Base-by-base conservation (phyloP, 2,113 vertebrate species). In the Lagopus muta region DNA sequence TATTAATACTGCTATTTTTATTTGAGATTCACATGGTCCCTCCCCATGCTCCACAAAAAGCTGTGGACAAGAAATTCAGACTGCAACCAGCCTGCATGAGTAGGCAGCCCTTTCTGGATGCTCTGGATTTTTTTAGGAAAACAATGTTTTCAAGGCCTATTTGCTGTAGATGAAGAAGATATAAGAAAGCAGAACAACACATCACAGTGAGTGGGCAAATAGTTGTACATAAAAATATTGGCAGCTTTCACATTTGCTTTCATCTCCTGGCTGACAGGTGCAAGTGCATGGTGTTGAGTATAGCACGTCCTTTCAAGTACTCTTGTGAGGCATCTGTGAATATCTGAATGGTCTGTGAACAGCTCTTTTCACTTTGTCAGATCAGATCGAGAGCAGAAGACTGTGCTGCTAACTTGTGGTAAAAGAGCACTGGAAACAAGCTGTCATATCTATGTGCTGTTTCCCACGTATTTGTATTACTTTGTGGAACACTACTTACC, bases 211-310 rank as follows among this genome's bases (percentile, higher is more conserved):
- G 40, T 85, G 70, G 52, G 52, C 16, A 94, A 92, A 65, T 4
- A 67, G 30, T 19, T 55, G 57, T 45, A 66, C 38, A 72, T 62
- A 76, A 92, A 90, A 38, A 50, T 80, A 88, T 52, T 70, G 90
- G 60, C 88, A 95, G 67, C 50, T 77, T 89, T 92, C 75, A 81
- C 38, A 25, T 89, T 91, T 87, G 57, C 36, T 90, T 81, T 80
- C 32, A 36, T 67, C 82, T 73, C 34, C 22, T n/a, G 74, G 60
- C 1, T 94, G 90, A 82, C 86, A 81, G 47, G 54, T 55, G 45
- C 17, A 48, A 89, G 55, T 28, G 21, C 74, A 34, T 8, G 11
- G 88, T 45, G 57, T 58, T 71, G 82, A 88, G 77, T 38, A 36
- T 30, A 86, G 88, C 47, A 57, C 52, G 34, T 69, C 71, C 73